Percentiles rank a stretch among this genome's conserved stretches.
Conservation (phyloP, 2,113 vertebrate species). For the Muntiacus muntjak region DNA sequence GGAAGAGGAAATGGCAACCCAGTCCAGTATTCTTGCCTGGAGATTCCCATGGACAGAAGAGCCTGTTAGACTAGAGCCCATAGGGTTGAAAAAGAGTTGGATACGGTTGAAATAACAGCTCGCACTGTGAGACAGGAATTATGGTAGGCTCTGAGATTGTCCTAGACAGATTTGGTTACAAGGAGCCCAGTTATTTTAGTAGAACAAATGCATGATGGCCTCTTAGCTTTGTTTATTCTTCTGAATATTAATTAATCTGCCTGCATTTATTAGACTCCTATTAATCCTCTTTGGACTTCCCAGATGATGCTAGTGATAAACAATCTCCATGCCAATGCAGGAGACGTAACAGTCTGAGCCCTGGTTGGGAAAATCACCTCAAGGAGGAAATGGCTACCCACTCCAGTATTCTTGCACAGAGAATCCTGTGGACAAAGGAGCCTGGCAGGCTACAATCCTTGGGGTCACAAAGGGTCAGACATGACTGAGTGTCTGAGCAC, state of each 20-base stretch:
- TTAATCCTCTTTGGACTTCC: neutral
- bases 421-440: neutral
- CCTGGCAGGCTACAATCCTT: neutral
- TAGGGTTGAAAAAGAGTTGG: neutral
- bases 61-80: neutral
- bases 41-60: neutral
- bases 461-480: neutral
- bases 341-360: neutral
- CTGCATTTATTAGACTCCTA: neutral
- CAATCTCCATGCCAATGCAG: neutral
- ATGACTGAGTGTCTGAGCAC: neutral
- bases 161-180: neutral
- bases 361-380: neutral
- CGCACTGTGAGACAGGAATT: neutral
- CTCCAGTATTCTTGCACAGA: neutral
- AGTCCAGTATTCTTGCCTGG: neutral
- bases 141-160: neutral
- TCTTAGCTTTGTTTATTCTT: conserved; percentile 29
- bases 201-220: neutral
- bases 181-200: neutral
- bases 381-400: neutral
- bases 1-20: neutral
- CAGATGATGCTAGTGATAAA: neutral
- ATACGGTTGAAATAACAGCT: neutral
- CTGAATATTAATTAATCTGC: neutral